Conservation (phyloP, 1,140 invertebrate genomes). For the Psix sp. region DNA sequence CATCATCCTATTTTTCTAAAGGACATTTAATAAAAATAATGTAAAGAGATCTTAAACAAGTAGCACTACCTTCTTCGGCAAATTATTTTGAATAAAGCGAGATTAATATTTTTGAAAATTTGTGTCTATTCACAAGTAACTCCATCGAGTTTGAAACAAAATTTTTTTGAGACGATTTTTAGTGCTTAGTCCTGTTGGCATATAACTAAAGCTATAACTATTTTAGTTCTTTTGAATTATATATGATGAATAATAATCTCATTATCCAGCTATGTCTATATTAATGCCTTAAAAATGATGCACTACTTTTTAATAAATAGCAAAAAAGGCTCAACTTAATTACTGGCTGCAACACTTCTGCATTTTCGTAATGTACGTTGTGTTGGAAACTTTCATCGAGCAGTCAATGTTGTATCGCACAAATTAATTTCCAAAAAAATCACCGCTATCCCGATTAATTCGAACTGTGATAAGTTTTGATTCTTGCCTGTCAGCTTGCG, state of each 20-base stretch:
- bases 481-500: constrained; percentile 56
- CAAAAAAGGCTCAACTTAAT: constrained; percentile 49
- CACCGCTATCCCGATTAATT: constrained; percentile 39
- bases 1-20: constrained; percentile 56
- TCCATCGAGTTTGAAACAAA: too few species aligned
- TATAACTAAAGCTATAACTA: too few species aligned
- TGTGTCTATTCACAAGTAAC: too few species aligned
- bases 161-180: too few species aligned
- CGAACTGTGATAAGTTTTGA: constrained; percentile 57
- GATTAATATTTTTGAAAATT: constrained; percentile 54
- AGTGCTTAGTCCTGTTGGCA: too few species aligned
- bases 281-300: constrained; percentile 50
- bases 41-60: background rate
- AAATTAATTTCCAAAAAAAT: constrained; percentile 27
- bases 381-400: constrained; percentile 26
- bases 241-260: constrained; percentile 31
- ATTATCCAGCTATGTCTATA: constrained; percentile 54
- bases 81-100: constrained; percentile 30
- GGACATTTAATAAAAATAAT: constrained; percentile 5
- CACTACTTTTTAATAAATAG: constrained; percentile 53
- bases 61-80: constrained; percentile 3
- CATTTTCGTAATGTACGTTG: constrained; percentile 53
- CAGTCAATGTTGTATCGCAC: constrained; percentile 51
- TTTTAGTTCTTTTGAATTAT: background rate
- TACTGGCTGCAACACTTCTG: constrained; percentile 59